phyloP scores from a whole-genome alignment of 2,888 invertebrate species.

The Agonopterix alstromeriana region DNA sequence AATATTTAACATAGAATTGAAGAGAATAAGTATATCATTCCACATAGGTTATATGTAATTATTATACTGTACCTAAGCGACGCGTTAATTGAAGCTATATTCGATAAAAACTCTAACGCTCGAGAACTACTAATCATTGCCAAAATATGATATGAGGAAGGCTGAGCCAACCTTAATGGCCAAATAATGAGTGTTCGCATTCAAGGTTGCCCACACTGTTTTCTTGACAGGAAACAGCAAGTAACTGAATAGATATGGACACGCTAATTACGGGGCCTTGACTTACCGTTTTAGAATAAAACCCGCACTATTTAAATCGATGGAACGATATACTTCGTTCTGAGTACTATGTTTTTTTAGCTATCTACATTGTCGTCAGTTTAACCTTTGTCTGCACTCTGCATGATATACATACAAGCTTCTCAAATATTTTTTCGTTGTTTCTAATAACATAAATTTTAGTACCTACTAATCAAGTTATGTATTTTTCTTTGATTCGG shows the following conservation, averaged over 20 bases:
- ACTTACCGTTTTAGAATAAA: slow-evolving; percentile 72
- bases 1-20: no score
- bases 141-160: slow-evolving; percentile 57
- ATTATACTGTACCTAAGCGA: background rate
- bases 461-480: no score
- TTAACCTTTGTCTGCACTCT: no score
- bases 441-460: no score
- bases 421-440: no score
- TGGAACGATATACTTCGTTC: no score
- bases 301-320: slow-evolving; percentile 55
- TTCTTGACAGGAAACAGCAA: slow-evolving; percentile 64
- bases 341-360: no score
- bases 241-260: slow-evolving; percentile 68
- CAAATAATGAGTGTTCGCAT: slow-evolving; percentile 63
- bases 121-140: slow-evolving; percentile 33
- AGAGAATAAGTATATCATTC: no score
- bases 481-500: no score
- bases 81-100: slow-evolving; percentile 8
- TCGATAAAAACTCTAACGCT: slow-evolving; percentile 19
- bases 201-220: slow-evolving; percentile 58
- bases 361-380: no score
- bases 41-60: no score
- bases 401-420: no score
- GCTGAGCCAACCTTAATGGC: slow-evolving; percentile 51
- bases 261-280: slow-evolving; percentile 67